phyloP scores from a whole-genome alignment of 2,888 invertebrate species.

The Diplazon laetatorius region DNA sequence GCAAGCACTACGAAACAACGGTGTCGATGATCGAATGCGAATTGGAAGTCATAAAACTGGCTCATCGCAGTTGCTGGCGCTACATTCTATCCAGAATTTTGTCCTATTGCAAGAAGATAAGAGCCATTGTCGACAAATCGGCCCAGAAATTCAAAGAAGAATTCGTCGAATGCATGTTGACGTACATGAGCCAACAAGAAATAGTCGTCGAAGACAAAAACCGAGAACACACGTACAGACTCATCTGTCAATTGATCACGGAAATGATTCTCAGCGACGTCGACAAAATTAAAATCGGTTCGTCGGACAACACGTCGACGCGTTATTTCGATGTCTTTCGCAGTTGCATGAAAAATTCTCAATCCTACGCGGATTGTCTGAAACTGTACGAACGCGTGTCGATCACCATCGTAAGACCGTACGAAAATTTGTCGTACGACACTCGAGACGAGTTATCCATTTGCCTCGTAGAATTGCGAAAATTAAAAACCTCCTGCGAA shows the following conservation, averaged over 20 bases:
- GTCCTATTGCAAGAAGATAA: slow-evolving; percentile 16
- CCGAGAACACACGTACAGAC: slow-evolving; percentile 58
- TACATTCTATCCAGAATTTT: slow-evolving; percentile 60
- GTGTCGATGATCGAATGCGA: slow-evolving; percentile 59
- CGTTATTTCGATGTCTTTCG: slow-evolving; percentile 57
- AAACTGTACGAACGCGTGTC: slow-evolving; percentile 50
- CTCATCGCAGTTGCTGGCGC: slow-evolving; percentile 54
- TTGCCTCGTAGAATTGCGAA: slow-evolving; percentile 8
- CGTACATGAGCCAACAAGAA: slow-evolving; percentile 36
- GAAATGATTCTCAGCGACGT: slow-evolving; percentile 54
- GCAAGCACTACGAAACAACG: slow-evolving; percentile 20
- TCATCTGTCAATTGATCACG: slow-evolving; percentile 58
- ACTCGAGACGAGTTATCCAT: neutral
- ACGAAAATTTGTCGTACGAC: neutral
- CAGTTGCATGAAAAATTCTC: slow-evolving; percentile 5
- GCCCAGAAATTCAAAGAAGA: slow-evolving; percentile 16
- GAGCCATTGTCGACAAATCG: neutral
- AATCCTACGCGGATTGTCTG: slow-evolving; percentile 16
- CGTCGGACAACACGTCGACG: slow-evolving; percentile 18
- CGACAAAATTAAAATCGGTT: slow-evolving; percentile 5
- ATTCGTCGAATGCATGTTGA: slow-evolving; percentile 54
- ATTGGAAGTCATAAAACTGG: slow-evolving; percentile 58
- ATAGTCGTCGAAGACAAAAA: slow-evolving; percentile 56
- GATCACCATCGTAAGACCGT: slow-evolving; percentile 31
- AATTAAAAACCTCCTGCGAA: neutral